Base-by-base conservation (phyloP, 1,140 invertebrate species). In the Panagrolaimus sp. region DNA sequence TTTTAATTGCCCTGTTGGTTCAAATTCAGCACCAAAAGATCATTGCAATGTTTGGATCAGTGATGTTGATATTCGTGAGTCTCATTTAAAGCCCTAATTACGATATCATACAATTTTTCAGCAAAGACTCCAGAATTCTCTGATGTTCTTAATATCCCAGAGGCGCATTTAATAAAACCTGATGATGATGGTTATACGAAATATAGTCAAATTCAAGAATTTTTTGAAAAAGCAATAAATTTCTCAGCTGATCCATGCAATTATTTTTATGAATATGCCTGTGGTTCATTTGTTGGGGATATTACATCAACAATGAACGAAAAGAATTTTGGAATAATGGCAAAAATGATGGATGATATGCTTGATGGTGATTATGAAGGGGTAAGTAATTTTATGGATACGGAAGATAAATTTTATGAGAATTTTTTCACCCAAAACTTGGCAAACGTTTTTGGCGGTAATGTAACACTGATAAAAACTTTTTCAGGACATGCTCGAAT, bases 21-120 rank as follows among this genome's bases (percentile, higher is more conserved):
- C 67, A 3, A n/a, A 13, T 9, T 75, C 76, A 57, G 73, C 74
- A 38, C 74, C 74, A 31, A 48, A 72, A 25, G 63, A 75, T 9
- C 73, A 75, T 57, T 76, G 74, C 65, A 67, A 76, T 44, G 73
- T 76, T 53, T 76, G 74, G 74, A 67, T 72, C 9, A 68, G 67
- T 9, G 70, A 74, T 57, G 63, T 72, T 44, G 44, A 44, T 38
- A 38, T 38, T 7, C 31, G 31, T 38, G 7, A 38, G 31, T 38
- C 31, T 38, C 2, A 38, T 7, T 4, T 38, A 38, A 4, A 4
- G 2, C 31, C 31, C 31, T 7, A 38, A 38, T 4, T 4, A 38
- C 7, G 7, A n/a, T n/a, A n/a, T n/a, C n/a, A n/a, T n/a, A 38
- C 31, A 38, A 38, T 2, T 38, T 38, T 38, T 38, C n/a, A 38